Conservation (phyloP, 2,797 vertebrate genomes). For the Pyrocephalus nanus region DNA sequence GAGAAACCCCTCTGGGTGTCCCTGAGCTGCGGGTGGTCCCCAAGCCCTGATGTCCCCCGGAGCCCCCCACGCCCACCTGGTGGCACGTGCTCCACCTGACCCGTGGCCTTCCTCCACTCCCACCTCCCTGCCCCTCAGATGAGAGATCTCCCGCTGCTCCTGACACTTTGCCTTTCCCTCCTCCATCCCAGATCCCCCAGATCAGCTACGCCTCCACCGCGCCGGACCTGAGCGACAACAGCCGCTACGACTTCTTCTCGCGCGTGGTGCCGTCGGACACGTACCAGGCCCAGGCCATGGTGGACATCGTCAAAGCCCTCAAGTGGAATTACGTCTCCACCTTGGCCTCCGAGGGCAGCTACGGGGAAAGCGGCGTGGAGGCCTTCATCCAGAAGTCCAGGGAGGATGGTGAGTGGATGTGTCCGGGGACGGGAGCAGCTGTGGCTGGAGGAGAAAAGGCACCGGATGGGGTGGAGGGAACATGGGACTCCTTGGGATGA, state of each 20-base stretch:
- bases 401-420: conserved; percentile 87
- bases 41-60: fast-evolving
- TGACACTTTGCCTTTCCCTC: neutral
- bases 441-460: neutral
- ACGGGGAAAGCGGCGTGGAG: conserved; percentile 92
- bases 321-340: conserved; percentile 97
- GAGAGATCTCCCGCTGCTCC: neutral
- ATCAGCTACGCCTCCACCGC: conserved; percentile 96
- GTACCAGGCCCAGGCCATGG: conserved; percentile 96
- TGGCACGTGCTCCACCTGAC: neutral
- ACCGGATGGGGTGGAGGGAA: neutral
- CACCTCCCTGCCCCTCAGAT: neutral
- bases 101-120: fast-evolving
- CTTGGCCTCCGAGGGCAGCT: conserved; percentile 93
- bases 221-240: conserved; percentile 94
- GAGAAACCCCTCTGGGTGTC: neutral
- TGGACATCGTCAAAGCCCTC: conserved; percentile 95
- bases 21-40: neutral
- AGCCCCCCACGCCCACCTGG: neutral
- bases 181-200: conserved; percentile 86
- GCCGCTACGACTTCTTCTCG: conserved; percentile 96
- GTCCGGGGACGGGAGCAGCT: neutral
- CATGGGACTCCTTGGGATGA: neutral
- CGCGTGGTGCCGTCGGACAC: conserved; percentile 94
- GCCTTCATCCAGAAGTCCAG: conserved; percentile 95